These are phyloP conservation scores for Sitodiplosis mosellana DNA, from an alignment of 1,140 invertebrate genomes.

Conservation along the genomic window DNA sequence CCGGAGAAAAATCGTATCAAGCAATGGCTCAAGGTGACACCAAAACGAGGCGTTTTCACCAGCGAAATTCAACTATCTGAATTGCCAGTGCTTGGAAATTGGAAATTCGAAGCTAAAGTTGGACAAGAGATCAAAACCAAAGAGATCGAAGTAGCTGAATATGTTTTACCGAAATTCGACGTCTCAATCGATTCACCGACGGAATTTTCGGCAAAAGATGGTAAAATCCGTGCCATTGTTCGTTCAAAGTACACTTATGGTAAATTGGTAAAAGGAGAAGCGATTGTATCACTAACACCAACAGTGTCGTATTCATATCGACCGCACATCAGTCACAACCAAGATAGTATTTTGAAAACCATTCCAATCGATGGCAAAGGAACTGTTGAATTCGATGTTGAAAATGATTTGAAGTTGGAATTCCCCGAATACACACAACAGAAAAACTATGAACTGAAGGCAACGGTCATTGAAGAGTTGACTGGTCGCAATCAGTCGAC, in stretches of 20 bases:
- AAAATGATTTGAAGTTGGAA: slow-evolving; percentile 36
- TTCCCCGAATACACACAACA: slow-evolving; percentile 45
- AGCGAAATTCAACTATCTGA: slow-evolving; percentile 56
- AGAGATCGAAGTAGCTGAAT: slow-evolving; percentile 49
- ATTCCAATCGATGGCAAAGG: slow-evolving; percentile 42
- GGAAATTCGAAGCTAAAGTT: slow-evolving; percentile 48
- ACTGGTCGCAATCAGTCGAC: slow-evolving; percentile 67
- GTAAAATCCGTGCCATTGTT: slow-evolving; percentile 50
- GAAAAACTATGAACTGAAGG: slow-evolving; percentile 55
- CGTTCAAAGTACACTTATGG: slow-evolving; percentile 50
- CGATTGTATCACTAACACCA: background rate
- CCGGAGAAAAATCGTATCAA: slow-evolving; percentile 43
- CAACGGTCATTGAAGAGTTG: slow-evolving; percentile 57
- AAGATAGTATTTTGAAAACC: background rate
- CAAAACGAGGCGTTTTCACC: slow-evolving; percentile 53
- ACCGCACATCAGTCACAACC: too few relatives aligned
- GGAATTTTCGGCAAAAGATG: slow-evolving; percentile 60
- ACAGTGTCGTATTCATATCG: background rate
- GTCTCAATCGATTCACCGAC: slow-evolving; percentile 58
- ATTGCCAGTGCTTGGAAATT: slow-evolving; percentile 68
- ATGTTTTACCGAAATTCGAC: slow-evolving; percentile 76
- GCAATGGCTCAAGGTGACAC: slow-evolving; percentile 49
- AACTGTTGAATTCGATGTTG: slow-evolving; percentile 49
- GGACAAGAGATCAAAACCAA: slow-evolving; percentile 36
- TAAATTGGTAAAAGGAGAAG: background rate